phyloP scores from a whole-genome alignment of 2,797 vertebrate species.

The Netta rufina region DNA sequence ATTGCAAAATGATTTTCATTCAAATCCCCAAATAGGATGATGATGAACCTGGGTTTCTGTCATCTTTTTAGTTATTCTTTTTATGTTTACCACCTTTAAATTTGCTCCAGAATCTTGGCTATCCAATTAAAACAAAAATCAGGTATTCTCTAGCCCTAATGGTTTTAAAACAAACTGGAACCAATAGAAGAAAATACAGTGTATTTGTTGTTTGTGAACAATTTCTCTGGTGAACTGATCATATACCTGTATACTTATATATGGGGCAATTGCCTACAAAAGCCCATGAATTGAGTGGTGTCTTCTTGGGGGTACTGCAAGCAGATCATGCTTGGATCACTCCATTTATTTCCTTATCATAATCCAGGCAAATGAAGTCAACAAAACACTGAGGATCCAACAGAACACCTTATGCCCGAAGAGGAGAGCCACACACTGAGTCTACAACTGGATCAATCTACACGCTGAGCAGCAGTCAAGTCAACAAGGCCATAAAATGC shows the following conservation, averaged over 20 bases:
- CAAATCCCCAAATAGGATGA: background rate
- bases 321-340: background rate
- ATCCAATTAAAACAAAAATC: background rate
- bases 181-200: background rate
- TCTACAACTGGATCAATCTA: background rate
- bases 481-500: background rate
- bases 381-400: background rate
- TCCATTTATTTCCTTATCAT: background rate
- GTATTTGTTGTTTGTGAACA: background rate
- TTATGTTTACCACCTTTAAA: background rate
- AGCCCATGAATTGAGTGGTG: background rate
- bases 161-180: background rate
- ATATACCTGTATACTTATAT: background rate
- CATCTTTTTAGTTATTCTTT: background rate
- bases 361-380: background rate
- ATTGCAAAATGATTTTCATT: background rate
- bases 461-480: background rate
- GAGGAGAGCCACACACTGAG: background rate
- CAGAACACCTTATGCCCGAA: background rate
- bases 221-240: background rate
- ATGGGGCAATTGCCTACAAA: background rate
- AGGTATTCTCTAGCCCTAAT: background rate
- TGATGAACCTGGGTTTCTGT: background rate
- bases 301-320: background rate
- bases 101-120: background rate